phyloP scores from a whole-genome alignment of 2,797 vertebrate species.

The Champsocephalus esox region DNA sequence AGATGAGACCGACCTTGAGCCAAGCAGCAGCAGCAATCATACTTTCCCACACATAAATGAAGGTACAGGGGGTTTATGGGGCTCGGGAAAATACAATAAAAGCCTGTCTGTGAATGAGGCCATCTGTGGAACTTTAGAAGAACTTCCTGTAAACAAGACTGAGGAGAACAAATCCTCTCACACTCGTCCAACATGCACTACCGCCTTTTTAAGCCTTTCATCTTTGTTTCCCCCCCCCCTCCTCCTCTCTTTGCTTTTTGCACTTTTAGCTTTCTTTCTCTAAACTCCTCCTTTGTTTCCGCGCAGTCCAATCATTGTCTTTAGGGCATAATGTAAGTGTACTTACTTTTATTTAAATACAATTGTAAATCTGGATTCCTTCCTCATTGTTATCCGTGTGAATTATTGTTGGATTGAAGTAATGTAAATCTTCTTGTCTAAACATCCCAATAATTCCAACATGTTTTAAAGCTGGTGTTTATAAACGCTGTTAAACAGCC shows the following conservation, averaged over 20 bases:
- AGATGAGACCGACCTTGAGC: conserved; percentile 48
- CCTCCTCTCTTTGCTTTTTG: conserved; percentile 20
- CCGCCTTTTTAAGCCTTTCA: conserved; percentile 71
- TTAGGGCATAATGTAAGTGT: conserved; percentile 17
- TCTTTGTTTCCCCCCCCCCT: conserved; percentile 51
- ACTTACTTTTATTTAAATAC: background rate
- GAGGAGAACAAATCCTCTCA: conserved; percentile 83
- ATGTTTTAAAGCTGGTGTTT: conserved; percentile 3
- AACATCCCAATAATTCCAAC: too few species aligned
- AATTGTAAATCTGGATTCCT: background rate
- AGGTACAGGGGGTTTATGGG: conserved; percentile 82
- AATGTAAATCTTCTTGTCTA: conserved; percentile 1
- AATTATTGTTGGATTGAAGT: background rate
- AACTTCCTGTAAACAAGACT: conserved; percentile 87
- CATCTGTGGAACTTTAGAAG: conserved; percentile 84
- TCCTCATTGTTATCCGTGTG: background rate
- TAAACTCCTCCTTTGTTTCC: background rate
- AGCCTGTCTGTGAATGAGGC: conserved; percentile 82
- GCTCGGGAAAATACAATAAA: conserved; percentile 87
- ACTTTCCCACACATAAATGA: conserved; percentile 84
- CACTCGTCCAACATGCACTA: conserved; percentile 63
- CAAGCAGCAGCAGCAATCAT: conserved; percentile 56
- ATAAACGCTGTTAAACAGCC: conserved; percentile 30
- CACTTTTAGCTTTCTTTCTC: conserved; percentile 27
- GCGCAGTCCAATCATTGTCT: conserved; percentile 16